These are phyloP conservation scores for Tachina grossa DNA, from an alignment of 2,888 invertebrate species.

Conservation along the genomic window DNA sequence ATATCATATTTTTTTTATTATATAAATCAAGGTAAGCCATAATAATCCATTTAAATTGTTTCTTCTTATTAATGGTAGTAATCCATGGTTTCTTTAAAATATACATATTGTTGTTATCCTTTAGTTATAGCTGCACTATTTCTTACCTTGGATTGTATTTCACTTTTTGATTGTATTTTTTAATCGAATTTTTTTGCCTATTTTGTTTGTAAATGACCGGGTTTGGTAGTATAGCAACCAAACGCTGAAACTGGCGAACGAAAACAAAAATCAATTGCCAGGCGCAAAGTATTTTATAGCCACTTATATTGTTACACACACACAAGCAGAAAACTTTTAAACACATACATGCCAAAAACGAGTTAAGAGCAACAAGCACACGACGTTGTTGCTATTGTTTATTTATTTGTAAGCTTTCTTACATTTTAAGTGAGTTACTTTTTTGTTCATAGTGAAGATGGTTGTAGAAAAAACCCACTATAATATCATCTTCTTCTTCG, in stretches of 20 bases:
- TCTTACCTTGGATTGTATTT: constrained; percentile 70
- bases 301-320: constrained; percentile 78
- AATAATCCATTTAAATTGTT: constrained; percentile 52
- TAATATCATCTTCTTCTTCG: constrained; percentile 65
- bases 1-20: constrained; percentile 6
- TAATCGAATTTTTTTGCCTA: constrained; percentile 64
- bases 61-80: neutral
- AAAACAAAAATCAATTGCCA: constrained; percentile 83
- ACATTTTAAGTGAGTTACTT: constrained; percentile 26
- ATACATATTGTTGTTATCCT: constrained; percentile 73
- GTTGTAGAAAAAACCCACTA: constrained; percentile 64
- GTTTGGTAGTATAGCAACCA: constrained; percentile 77
- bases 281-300: constrained; percentile 85
- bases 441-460: constrained; percentile 49
- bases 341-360: constrained; percentile 59
- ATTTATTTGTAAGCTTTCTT: constrained; percentile 32
- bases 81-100: constrained; percentile 32
- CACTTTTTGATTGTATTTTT: constrained; percentile 27
- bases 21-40: constrained; percentile 62
- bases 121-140: constrained; percentile 69
- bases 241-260: constrained; percentile 82
- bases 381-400: constrained; percentile 57
- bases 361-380: constrained; percentile 68
- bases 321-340: constrained; percentile 72
- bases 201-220: constrained; percentile 74